Evolutionary conservation across 2,113 vertebrate species (phyloP).

Genomic region (Pelvicachromis taeniatus): DNA sequence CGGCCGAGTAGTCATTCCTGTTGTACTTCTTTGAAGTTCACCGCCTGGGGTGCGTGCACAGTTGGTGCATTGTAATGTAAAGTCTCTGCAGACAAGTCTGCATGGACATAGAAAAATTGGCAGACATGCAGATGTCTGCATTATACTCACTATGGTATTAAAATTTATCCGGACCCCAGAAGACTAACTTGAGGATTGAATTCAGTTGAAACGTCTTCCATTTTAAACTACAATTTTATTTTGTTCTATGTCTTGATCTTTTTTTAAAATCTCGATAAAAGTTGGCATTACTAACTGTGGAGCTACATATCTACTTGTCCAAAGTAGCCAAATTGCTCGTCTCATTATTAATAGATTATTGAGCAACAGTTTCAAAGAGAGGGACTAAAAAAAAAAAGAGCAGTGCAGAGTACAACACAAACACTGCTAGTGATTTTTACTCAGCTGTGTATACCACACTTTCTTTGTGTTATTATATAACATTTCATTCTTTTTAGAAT

Average conservation of each 20-base stretch:
- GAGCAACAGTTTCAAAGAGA: neutral
- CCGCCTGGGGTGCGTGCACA: neutral
- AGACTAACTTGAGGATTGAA: neutral
- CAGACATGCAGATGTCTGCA: neutral
- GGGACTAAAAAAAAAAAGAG: neutral
- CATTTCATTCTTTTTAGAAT: neutral
- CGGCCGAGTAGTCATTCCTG: neutral
- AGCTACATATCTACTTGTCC: neutral
- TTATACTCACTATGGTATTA: neutral
- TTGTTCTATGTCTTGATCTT: no score
- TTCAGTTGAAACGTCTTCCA: neutral
- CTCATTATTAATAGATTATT: neutral
- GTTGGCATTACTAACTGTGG: neutral
- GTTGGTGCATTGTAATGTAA: neutral
- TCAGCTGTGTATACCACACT: neutral
- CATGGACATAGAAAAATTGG: neutral
- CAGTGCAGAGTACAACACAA: neutral
- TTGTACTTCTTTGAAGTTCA: neutral
- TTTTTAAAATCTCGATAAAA: no score
- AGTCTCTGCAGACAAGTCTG: neutral
- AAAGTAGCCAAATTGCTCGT: neutral
- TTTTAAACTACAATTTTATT: neutral
- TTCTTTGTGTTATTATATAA: neutral
- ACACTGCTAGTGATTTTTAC: neutral
- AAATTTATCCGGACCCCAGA: rapidly evolving